Percentiles rank a stretch among this genome's conserved stretches.
Conservation (phyloP, 2,113 vertebrate species). For the Gorilla gorilla region DNA sequence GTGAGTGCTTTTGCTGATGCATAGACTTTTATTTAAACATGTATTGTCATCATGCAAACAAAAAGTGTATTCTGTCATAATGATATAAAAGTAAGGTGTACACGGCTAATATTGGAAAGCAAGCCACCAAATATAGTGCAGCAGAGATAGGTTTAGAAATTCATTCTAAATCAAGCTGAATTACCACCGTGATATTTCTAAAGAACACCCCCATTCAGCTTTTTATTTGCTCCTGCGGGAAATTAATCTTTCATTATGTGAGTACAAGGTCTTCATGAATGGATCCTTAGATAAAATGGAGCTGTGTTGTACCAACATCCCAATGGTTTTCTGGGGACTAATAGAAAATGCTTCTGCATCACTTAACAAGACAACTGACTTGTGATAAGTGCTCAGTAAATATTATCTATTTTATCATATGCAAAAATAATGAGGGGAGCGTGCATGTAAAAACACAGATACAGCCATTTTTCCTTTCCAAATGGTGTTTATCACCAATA, state of each 20-base stretch:
- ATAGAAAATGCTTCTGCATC: not conserved
- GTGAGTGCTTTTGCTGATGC: not conserved
- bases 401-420: not conserved
- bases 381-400: not conserved
- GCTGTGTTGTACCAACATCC: not conserved
- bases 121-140: not conserved
- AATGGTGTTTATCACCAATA: not conserved
- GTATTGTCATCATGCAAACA: not conserved
- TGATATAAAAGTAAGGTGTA: not conserved
- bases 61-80: not conserved
- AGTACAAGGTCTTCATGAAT: not conserved
- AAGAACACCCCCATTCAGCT: not conserved
- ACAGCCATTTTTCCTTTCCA: not conserved
- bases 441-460: not conserved
- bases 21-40: not conserved
- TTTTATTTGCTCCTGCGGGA: not conserved
- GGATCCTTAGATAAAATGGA: not conserved
- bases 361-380: not conserved
- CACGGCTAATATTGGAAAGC: not conserved
- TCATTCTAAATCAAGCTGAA: not conserved
- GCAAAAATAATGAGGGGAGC: not conserved
- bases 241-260: constrained; percentile 1
- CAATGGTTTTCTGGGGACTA: not conserved
- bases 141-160: not conserved
- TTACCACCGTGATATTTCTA: not conserved